These are phyloP conservation scores for Lepus townsendii DNA, from an alignment of 2,797 vertebrate genomes.

Conservation along the genomic window DNA sequence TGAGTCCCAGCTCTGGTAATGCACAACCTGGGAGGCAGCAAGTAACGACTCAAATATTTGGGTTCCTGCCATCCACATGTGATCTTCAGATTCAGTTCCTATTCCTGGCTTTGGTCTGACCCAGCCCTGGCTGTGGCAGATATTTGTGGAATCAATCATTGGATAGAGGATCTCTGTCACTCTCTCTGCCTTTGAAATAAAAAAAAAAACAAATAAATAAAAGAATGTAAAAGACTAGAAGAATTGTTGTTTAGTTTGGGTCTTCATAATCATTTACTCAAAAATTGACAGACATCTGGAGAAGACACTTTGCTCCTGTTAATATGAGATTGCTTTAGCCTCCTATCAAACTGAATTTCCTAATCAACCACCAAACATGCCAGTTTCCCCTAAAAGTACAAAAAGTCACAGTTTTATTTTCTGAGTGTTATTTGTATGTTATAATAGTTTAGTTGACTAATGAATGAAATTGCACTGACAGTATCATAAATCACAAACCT, in stretches of 20 bases:
- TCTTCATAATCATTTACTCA: slow-evolving; percentile 46
- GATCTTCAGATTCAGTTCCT: too few species aligned
- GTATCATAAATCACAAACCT: background rate
- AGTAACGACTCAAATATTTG: too few species aligned
- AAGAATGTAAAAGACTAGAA: background rate
- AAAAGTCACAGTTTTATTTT: background rate
- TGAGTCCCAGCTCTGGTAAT: too few species aligned
- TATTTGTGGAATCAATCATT: too few species aligned
- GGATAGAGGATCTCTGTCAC: too few species aligned
- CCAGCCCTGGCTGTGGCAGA: too few species aligned
- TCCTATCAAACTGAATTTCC: background rate
- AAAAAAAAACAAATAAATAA: too few species aligned
- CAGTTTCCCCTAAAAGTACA: background rate
- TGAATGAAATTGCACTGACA: background rate
- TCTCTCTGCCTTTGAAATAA: too few species aligned
- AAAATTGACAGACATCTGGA: slow-evolving; percentile 12
- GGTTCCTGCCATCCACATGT: too few species aligned
- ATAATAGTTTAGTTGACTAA: slow-evolving; percentile 9
- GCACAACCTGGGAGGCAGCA: too few species aligned
- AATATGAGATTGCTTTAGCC: background rate
- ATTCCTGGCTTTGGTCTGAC: too few species aligned
- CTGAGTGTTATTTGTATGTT: slow-evolving; percentile 32
- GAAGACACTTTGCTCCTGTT: slow-evolving; percentile 15
- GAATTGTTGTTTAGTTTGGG: slow-evolving; percentile 32
- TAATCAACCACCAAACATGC: background rate